Evolutionary conservation across 2,797 vertebrate species (phyloP).

Genomic region (Nyctalus aviator): DNA sequence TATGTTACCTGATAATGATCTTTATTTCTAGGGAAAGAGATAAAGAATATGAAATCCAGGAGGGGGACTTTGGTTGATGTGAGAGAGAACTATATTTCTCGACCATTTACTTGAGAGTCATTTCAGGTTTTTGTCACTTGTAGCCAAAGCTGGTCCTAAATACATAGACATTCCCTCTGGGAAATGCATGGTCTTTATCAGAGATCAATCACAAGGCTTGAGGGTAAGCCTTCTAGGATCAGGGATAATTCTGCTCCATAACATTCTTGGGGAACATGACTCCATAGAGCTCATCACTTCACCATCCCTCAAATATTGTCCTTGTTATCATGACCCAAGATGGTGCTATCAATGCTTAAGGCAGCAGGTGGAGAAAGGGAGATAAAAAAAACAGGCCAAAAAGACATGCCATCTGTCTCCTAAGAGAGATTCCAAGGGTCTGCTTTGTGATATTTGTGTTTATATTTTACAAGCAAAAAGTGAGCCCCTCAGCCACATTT

Average conservation of each 20-base stretch:
- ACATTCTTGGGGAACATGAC: constrained; percentile 1
- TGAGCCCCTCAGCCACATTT: neutral
- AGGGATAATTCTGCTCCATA: neutral
- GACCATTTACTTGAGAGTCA: constrained; percentile 1
- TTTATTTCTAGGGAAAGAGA: constrained; percentile 38
- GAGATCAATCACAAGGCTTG: neutral
- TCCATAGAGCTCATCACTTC: neutral
- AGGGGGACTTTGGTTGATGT: neutral
- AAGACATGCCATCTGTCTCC: neutral
- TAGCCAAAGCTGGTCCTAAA: neutral
- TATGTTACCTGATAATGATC: neutral
- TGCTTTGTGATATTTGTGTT: neutral
- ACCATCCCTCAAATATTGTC: neutral
- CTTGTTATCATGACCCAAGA: neutral
- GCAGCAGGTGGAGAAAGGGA: neutral
- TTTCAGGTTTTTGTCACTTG: neutral
- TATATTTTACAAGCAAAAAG: neutral
- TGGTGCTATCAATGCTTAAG: neutral
- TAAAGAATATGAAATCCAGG: constrained; percentile 8
- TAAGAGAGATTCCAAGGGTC: neutral
- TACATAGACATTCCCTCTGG: neutral
- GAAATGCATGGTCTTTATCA: neutral
- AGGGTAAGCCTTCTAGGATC: neutral
- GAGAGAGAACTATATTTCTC: neutral
- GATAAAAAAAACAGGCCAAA: neutral